Base-by-base conservation (phyloP, 2,797 vertebrate genomes). In the Spheniscus humboldti region DNA sequence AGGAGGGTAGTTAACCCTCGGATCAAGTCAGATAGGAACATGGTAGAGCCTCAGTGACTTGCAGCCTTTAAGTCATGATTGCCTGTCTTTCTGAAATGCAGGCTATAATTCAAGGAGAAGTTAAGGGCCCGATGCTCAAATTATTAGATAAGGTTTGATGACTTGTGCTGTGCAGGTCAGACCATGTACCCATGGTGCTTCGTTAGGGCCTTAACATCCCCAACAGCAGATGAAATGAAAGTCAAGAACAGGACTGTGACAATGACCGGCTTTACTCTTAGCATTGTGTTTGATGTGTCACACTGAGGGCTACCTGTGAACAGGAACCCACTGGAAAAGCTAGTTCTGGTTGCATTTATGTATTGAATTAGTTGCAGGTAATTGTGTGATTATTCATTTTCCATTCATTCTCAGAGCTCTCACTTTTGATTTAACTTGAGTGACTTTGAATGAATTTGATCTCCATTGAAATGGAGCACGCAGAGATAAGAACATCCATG, bases 351-450 rank as follows among this genome's bases (percentile, higher is more conserved):
- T 95, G 27, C 27, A 77, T 80, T 92, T 88, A 68, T 77, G n/a
- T 50, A 31, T 63, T 80, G 66, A 92, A 77, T 91, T 83, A 67
- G n/a, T 62, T 91, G 77, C 82, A 87, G 48, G 50, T 53, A 92
- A 92, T 53, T 62, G 50, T 81, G 62, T 59, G 81, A 74, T 77
- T 77, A 72, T 77, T 86, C 20, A 47, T 96, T 95, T 92, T 95
- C 72, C 72, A 82, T 87, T 85, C 48, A 62, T 63, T 85, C 81
- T 56, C 52, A 10, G 22, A 66, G 45, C 41, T 82, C 72, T 96
- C 75, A 55, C 72, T 75, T 88, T 83, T 3, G 13, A 80, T 92
- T 93, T 93, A 74, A 89, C 57, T 91, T 86, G 52, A 78, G 59
- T 62, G 53, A 85, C 68, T 97, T 71, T 77, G 53, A 88, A 77